These are phyloP conservation scores for Anarrhichthys ocellatus DNA, from an alignment of 2,113 vertebrate genomes.

Conservation along the genomic window DNA sequence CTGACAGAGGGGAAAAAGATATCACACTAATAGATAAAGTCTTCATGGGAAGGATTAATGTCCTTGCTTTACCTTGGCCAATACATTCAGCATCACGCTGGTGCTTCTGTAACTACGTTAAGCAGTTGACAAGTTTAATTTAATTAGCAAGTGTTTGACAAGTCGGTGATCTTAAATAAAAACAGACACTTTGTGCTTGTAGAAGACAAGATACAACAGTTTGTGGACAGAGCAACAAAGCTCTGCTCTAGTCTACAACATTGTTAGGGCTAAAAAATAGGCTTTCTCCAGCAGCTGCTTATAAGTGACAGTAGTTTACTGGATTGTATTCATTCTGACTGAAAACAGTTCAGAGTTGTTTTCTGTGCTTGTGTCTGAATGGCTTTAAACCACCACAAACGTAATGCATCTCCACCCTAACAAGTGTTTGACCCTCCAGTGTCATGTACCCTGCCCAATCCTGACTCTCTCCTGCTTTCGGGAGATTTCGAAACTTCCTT, in stretches of 20 bases:
- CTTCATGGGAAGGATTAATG: slow-evolving; percentile 60
- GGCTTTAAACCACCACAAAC: slow-evolving; percentile 27
- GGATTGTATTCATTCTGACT: slow-evolving; percentile 6
- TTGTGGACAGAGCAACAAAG: background rate
- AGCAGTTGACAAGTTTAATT: slow-evolving; percentile 23
- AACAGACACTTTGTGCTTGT: background rate
- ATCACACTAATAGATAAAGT: slow-evolving; percentile 62
- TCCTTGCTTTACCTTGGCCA: slow-evolving; percentile 49
- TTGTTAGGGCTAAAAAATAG: too few species aligned
- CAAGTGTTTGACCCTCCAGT: slow-evolving; percentile 61
- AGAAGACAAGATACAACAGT: background rate
- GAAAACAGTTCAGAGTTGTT: slow-evolving; percentile 1
- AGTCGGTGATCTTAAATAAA: slow-evolving; percentile 5
- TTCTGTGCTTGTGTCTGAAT: background rate
- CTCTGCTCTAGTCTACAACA: too few species aligned
- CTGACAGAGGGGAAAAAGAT: slow-evolving; percentile 69
- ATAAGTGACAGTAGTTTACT: background rate
- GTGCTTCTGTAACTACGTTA: slow-evolving; percentile 1
- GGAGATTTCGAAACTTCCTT: slow-evolving; percentile 92
- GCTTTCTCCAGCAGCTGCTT: background rate
- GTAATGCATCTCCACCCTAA: slow-evolving; percentile 48
- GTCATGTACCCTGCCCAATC: slow-evolving; percentile 49
- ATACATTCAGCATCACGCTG: slow-evolving; percentile 5
- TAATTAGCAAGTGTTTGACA: slow-evolving; percentile 32
- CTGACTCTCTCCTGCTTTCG: slow-evolving; percentile 85